Percentiles rank a stretch among this genome's conserved stretches.
These are phyloP conservation scores for Micronisus gabar DNA, from an alignment of 2,113 vertebrate species.

Conservation along the genomic window DNA sequence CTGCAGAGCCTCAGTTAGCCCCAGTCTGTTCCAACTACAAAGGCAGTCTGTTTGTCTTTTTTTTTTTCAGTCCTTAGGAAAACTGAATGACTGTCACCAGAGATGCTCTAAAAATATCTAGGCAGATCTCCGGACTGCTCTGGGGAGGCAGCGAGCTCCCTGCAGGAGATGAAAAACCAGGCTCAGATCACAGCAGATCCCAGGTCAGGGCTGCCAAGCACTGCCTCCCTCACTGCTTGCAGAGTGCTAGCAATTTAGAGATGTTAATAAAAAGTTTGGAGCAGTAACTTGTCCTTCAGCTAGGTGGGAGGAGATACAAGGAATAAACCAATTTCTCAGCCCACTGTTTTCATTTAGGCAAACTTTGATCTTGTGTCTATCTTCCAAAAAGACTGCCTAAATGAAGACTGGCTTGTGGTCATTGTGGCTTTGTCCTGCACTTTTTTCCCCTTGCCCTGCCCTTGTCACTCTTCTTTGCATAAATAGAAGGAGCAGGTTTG, in stretches of 20 bases:
- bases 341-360: background rate
- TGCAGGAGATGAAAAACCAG: background rate
- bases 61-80: background rate
- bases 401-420: background rate
- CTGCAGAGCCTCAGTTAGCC: background rate
- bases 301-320: background rate
- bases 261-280: background rate
- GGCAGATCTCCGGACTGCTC: background rate
- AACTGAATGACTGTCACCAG: background rate
- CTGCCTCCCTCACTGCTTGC: background rate
- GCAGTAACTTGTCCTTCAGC: background rate
- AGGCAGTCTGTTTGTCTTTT: background rate
- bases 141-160: background rate
- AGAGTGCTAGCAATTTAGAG: background rate
- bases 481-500: background rate
- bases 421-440: background rate
- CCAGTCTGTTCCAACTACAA: background rate
- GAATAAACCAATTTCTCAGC: background rate
- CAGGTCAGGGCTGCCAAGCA: background rate
- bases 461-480: background rate
- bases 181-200: background rate
- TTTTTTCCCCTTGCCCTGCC: background rate
- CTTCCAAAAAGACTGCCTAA: background rate
- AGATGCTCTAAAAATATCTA: conserved; percentile 33
- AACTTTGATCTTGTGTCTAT: background rate